Evolutionary conservation across 2,797 vertebrate species (phyloP).

Genomic region (Crypturellus tataupa): DNA sequence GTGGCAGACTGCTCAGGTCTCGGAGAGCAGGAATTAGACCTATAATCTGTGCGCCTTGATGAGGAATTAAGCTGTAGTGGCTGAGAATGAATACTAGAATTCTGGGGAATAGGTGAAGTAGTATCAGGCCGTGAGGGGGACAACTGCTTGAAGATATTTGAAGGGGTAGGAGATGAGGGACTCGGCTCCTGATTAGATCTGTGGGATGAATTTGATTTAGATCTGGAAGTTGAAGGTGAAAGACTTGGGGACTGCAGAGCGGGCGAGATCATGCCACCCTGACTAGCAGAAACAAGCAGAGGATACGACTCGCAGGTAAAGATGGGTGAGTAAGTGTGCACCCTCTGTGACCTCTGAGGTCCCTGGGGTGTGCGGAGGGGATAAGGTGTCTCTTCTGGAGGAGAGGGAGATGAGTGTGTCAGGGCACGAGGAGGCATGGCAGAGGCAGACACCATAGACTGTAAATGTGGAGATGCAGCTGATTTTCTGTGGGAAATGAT

Average conservation of each 20-base stretch:
- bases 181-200: neutral
- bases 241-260: constrained; percentile 46
- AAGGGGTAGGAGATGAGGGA: neutral
- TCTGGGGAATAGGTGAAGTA: neutral
- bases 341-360: constrained; percentile 61
- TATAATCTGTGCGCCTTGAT: neutral
- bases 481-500: constrained; percentile 21
- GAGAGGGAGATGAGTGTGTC: neutral
- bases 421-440: neutral
- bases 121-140: neutral
- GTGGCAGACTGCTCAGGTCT: constrained; percentile 52
- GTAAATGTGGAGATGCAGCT: constrained; percentile 2
- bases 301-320: constrained; percentile 60
- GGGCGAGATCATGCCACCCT: neutral
- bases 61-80: constrained; percentile 23
- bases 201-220: constrained; percentile 8
- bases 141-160: neutral
- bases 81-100: neutral
- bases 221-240: constrained; percentile 40
- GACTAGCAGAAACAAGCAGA: constrained; percentile 29
- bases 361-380: neutral
- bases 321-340: constrained; percentile 59
- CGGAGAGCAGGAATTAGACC: constrained; percentile 43
- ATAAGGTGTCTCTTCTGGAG: constrained; percentile 16
- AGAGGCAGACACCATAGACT: neutral